phyloP scores from a whole-genome alignment of 2,888 invertebrate genomes.

The Trimorus sp. region DNA sequence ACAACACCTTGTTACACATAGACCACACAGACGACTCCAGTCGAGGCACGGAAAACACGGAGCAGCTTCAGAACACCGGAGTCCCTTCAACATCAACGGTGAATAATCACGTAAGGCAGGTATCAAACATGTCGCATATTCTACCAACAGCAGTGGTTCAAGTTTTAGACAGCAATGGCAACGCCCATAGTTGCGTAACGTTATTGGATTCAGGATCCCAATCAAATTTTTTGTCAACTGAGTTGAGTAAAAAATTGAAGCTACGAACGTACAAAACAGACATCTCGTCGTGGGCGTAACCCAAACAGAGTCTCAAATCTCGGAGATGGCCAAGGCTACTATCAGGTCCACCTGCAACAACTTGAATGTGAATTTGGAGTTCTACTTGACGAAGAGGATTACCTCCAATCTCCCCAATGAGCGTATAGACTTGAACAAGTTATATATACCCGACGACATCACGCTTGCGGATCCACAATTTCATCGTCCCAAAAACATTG shows the following conservation, averaged over 20 bases:
- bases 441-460: constrained; percentile 14
- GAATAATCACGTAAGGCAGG: background rate
- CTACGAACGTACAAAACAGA: background rate
- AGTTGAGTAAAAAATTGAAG: constrained; percentile 3
- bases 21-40: background rate
- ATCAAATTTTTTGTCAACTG: constrained; percentile 2
- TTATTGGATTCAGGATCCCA: constrained; percentile 37
- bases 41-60: no score
- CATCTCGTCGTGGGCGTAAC: constrained; percentile 4
- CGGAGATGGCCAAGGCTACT: background rate
- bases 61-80: background rate
- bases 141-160: constrained; percentile 35
- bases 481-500: constrained; percentile 21
- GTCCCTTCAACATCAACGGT: background rate
- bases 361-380: background rate
- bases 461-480: constrained; percentile 26
- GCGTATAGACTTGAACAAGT: constrained; percentile 13
- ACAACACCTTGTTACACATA: constrained; percentile 27
- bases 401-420: constrained; percentile 40
- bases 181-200: constrained; percentile 6
- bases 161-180: constrained; percentile 11
- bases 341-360: constrained; percentile 2
- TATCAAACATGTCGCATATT: background rate
- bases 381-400: constrained; percentile 1
- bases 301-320: constrained; percentile 3